A percentile compares a stretch with the other conserved stretches of the same genome.
These are phyloP conservation scores for Dunckerocampus dactyliophorus DNA, from an alignment of 2,113 vertebrate species.

Conservation along the genomic window DNA sequence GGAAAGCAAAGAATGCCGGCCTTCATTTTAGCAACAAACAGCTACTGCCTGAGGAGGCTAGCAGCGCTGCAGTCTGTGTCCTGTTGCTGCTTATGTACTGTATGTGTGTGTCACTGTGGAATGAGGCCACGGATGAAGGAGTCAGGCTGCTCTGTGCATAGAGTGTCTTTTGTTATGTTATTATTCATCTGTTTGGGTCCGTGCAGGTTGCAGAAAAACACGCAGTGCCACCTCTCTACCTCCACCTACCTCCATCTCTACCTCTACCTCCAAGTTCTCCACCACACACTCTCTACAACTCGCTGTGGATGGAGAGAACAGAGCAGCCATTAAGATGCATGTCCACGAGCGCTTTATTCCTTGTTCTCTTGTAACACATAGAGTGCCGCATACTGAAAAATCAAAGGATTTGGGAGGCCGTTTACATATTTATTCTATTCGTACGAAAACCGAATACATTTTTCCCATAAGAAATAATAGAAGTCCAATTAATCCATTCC, in stretches of 20 bases:
- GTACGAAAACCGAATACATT: too few species aligned
- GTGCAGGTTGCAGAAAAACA: constrained; percentile 40
- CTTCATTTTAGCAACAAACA: constrained; percentile 78
- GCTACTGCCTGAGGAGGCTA: constrained; percentile 64
- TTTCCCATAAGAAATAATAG: too few species aligned
- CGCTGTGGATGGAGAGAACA: constrained; percentile 65
- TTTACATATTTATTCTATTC: too few species aligned
- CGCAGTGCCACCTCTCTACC: constrained; percentile 41
- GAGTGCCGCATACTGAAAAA: constrained; percentile 29
- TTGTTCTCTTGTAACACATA: constrained; percentile 18
- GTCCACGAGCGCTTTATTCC: constrained; percentile 52
- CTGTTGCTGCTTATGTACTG: constrained; percentile 40
- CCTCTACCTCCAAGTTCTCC: constrained; percentile 14
- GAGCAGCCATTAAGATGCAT: constrained; percentile 58
- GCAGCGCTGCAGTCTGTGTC: constrained; percentile 48
- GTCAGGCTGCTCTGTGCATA: constrained; percentile 49
- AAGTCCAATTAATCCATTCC: too few species aligned
- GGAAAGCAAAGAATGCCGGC: constrained; percentile 74
- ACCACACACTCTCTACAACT: constrained; percentile 39
- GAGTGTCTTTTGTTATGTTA: constrained; percentile 50
- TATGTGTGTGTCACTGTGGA: constrained; percentile 48
- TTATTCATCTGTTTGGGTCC: constrained; percentile 29
- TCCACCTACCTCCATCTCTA: too few species aligned
- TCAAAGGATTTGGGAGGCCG: too few species aligned
- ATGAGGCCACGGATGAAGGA: constrained; percentile 50